Conservation (phyloP, 2,797 vertebrate genomes). For the Kryptolebias ocellatus region DNA sequence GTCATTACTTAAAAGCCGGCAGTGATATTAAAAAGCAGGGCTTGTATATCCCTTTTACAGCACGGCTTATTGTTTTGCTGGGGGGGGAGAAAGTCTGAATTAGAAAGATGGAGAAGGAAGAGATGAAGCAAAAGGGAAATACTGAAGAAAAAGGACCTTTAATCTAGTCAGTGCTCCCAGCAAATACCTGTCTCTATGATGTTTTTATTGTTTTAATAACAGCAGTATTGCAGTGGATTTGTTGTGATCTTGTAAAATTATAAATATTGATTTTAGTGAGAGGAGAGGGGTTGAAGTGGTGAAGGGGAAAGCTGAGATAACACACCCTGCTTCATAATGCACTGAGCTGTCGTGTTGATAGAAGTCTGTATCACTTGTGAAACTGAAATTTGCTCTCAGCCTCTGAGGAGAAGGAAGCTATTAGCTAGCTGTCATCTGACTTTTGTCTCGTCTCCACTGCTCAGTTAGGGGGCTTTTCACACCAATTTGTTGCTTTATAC, state of each 20-base stretch:
- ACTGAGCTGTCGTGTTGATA: conserved; percentile 44
- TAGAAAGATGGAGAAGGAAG: conserved; percentile 26
- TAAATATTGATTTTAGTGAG: conserved; percentile 83
- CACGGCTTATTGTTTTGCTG: conserved; percentile 66
- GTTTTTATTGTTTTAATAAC: conserved; percentile 86
- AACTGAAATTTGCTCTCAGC: conserved; percentile 26
- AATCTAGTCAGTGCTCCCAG: conserved; percentile 73
- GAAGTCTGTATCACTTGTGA: conserved; percentile 56
- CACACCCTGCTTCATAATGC: conserved; percentile 59
- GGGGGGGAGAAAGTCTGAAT: conserved; percentile 55
- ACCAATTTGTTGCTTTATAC: no score
- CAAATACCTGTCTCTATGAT: conserved; percentile 75
- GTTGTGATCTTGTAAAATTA: conserved; percentile 83
- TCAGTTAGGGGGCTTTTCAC: no score
- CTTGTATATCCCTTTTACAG: conserved; percentile 71
- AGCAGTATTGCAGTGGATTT: conserved; percentile 70
- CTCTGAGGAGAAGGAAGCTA: conserved; percentile 8
- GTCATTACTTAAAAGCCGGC: conserved; percentile 71
- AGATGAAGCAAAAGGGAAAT: conserved; percentile 24
- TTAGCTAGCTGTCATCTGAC: background rate
- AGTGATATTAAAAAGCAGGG: conserved; percentile 64
- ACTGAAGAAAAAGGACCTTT: conserved; percentile 49
- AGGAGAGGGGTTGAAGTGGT: conserved; percentile 37
- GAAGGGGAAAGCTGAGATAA: conserved; percentile 40
- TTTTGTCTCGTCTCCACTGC: no score